Conservation (phyloP, 2,888 invertebrate species). For the Formica aserva region DNA sequence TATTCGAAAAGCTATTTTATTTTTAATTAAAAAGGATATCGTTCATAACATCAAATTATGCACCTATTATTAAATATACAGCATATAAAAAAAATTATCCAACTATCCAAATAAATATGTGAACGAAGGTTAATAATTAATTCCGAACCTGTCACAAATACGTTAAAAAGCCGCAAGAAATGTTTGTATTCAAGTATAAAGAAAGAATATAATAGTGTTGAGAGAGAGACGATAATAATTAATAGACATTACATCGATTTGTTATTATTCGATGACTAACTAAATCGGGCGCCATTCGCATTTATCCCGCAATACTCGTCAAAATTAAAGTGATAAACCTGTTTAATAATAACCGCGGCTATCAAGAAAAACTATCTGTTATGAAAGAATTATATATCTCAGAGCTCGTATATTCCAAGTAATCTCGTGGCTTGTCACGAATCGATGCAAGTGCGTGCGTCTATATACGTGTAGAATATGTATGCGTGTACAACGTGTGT, state of each 20-base stretch:
- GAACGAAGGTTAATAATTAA: background rate
- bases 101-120: background rate
- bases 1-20: background rate
- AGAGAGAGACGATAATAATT: background rate
- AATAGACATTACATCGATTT: background rate
- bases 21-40: background rate
- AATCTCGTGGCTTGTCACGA: background rate
- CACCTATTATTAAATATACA: background rate
- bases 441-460: background rate
- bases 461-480: background rate
- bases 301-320: background rate
- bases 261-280: background rate
- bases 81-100: background rate
- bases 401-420: background rate
- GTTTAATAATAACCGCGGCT: background rate
- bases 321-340: background rate
- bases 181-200: background rate
- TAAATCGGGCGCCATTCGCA: background rate
- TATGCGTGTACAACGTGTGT: background rate
- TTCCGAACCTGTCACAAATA: background rate
- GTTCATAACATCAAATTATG: background rate
- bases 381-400: slow-evolving; percentile 1
- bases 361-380: background rate
- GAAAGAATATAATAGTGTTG: background rate
- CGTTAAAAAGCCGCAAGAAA: background rate